phyloP scores from a whole-genome alignment of 2,888 invertebrate species.

The Pollenia angustigena region DNA sequence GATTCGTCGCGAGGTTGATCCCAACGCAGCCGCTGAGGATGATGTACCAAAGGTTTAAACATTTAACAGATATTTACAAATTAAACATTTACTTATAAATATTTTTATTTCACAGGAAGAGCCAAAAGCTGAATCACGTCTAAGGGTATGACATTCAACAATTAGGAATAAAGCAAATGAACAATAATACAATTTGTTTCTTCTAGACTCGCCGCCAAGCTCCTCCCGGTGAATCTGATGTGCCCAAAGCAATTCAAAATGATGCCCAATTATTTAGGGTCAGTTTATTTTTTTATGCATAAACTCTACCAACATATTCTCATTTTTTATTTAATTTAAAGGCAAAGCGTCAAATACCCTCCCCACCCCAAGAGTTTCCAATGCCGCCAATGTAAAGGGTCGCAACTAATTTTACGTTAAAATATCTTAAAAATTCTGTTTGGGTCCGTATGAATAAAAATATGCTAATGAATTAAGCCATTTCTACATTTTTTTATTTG shows the following conservation, averaged over 20 bases:
- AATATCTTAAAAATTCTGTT: not conserved
- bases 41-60: constrained; percentile 39
- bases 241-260: constrained; percentile 9
- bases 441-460: constrained; percentile 60
- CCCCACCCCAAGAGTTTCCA: constrained; percentile 43
- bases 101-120: constrained; percentile 5
- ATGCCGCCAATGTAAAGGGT: constrained; percentile 49
- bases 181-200: not conserved
- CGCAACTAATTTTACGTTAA: not conserved
- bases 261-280: constrained; percentile 6
- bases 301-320: not conserved
- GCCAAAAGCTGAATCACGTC: not conserved
- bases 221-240: constrained; percentile 29
- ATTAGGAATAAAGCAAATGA: not conserved
- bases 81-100: not conserved
- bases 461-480: too few species aligned
- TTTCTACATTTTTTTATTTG: not conserved
- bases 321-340: not conserved
- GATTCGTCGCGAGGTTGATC: constrained; percentile 22
- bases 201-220: constrained; percentile 46
- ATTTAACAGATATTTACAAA: not conserved
- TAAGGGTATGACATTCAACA: constrained; percentile 22
- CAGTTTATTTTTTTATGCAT: not conserved
- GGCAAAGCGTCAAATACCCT: constrained; percentile 57
- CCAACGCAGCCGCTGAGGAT: not conserved